These are phyloP conservation scores for Drosophila phalerata DNA, from an alignment of 2,888 invertebrate genomes.

Conservation along the genomic window DNA sequence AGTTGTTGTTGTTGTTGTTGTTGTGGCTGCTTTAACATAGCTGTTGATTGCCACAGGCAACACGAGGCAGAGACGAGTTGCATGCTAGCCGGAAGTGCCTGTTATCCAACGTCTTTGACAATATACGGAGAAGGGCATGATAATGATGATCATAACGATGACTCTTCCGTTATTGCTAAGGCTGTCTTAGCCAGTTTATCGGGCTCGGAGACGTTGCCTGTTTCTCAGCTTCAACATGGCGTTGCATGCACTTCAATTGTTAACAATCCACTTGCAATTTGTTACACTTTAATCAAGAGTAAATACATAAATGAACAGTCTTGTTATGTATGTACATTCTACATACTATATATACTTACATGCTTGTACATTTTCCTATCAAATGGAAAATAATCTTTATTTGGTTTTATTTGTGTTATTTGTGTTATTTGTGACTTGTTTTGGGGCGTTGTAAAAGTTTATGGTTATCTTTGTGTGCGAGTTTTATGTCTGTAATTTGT, in stretches of 20 bases:
- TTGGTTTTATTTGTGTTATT: slow-evolving; percentile 45
- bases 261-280: slow-evolving; percentile 85
- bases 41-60: slow-evolving; percentile 19
- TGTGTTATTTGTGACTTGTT: slow-evolving; percentile 43
- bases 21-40: slow-evolving; percentile 12
- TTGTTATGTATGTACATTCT: background rate
- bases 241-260: slow-evolving; percentile 85
- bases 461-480: slow-evolving; percentile 62
- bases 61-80: slow-evolving; percentile 13
- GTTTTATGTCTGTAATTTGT: slow-evolving; percentile 55
- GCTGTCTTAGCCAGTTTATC: slow-evolving; percentile 39
- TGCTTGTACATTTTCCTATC: slow-evolving; percentile 24
- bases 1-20: slow-evolving; percentile 5
- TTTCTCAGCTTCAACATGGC: slow-evolving; percentile 83
- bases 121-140: slow-evolving; percentile 40
- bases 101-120: slow-evolving; percentile 41
- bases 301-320: slow-evolving; percentile 56
- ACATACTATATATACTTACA: slow-evolving; percentile 2
- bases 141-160: slow-evolving; percentile 55
- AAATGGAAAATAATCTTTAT: slow-evolving; percentile 67
- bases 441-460: slow-evolving; percentile 66
- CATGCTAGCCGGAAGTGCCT: slow-evolving; percentile 60
- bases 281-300: slow-evolving; percentile 82
- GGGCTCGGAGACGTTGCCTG: slow-evolving; percentile 77
- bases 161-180: slow-evolving; percentile 33